phyloP scores from a whole-genome alignment of 2,888 invertebrate species.

The Cyrtodaria siliqua region DNA sequence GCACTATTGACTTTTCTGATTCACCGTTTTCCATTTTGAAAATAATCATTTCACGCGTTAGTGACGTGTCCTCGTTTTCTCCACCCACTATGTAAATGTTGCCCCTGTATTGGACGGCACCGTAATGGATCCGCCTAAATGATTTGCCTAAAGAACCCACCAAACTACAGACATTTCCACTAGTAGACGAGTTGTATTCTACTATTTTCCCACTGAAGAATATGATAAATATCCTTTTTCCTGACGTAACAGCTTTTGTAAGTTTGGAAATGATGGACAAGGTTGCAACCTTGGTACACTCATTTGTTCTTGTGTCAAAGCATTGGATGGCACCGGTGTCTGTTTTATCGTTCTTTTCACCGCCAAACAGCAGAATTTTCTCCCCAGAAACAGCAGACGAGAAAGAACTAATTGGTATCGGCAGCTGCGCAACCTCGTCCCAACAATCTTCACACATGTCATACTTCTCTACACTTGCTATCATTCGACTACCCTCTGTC shows the following conservation, averaged over 20 bases:
- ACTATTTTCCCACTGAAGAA: constrained; percentile 79
- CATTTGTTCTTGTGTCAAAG: constrained; percentile 73
- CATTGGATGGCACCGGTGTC: constrained; percentile 78
- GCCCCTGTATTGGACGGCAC: constrained; percentile 77
- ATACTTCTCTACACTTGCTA: constrained; percentile 77
- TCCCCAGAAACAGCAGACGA: constrained; percentile 78
- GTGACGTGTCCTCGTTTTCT: constrained; percentile 73
- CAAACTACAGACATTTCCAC: constrained; percentile 61
- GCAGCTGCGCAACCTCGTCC: constrained; percentile 71
- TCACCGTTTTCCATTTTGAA: constrained; percentile 73
- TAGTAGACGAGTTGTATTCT: constrained; percentile 67
- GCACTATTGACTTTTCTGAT: constrained; percentile 71
- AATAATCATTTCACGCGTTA: constrained; percentile 76
- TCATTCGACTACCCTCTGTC: constrained; percentile 73
- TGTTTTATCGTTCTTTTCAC: constrained; percentile 78
- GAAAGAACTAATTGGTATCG: constrained; percentile 76
- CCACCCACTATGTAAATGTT: constrained; percentile 76
- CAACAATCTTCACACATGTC: constrained; percentile 73
- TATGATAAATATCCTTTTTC: constrained; percentile 75
- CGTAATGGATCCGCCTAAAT: constrained; percentile 79
- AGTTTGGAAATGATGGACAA: constrained; percentile 78
- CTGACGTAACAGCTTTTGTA: constrained; percentile 75
- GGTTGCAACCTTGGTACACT: constrained; percentile 69
- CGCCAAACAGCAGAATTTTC: constrained; percentile 77
- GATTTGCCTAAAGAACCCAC: constrained; percentile 73